Conservation (phyloP, 2,888 invertebrate genomes). For the Azorinus chamasolen region DNA sequence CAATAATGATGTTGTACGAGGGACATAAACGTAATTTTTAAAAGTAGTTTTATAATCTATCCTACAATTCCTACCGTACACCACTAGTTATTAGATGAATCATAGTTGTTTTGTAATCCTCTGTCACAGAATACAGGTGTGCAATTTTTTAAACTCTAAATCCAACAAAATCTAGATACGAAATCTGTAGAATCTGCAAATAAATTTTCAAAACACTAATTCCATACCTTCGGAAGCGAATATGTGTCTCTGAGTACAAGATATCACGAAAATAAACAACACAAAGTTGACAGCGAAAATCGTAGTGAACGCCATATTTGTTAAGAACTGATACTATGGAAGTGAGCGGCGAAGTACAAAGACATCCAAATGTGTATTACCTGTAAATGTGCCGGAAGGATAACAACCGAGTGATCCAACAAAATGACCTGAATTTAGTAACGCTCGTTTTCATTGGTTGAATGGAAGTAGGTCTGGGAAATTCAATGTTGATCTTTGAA, state of each 20-base stretch:
- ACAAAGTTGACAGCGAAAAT: constrained; percentile 34
- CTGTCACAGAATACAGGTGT: constrained; percentile 12
- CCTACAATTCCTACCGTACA: too few relatives aligned
- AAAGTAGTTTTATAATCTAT: too few relatives aligned
- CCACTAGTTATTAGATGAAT: too few relatives aligned
- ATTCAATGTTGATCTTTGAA: constrained; percentile 4
- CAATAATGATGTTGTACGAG: too few relatives aligned
- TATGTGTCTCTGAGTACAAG: constrained; percentile 44
- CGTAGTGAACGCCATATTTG: constrained; percentile 52
- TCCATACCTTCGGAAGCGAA: constrained; percentile 48
- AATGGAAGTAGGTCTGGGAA: background rate
- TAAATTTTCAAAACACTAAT: constrained; percentile 20
- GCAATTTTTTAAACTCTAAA: constrained; percentile 5
- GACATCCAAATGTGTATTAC: constrained; percentile 25
- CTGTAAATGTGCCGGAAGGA: constrained; percentile 13
- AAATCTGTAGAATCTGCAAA: background rate
- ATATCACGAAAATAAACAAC: constrained; percentile 41
- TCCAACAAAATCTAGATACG: background rate
- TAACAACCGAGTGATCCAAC: constrained; percentile 5
- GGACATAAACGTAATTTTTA: too few relatives aligned
- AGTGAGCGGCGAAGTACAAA: constrained; percentile 15
- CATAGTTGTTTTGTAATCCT: too few relatives aligned
- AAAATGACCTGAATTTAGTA: background rate
- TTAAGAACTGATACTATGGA: constrained; percentile 29
- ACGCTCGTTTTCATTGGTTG: background rate